phyloP scores from a whole-genome alignment of 2,888 invertebrate genomes.

The Scaptodrosophila latifasciaeformis region DNA sequence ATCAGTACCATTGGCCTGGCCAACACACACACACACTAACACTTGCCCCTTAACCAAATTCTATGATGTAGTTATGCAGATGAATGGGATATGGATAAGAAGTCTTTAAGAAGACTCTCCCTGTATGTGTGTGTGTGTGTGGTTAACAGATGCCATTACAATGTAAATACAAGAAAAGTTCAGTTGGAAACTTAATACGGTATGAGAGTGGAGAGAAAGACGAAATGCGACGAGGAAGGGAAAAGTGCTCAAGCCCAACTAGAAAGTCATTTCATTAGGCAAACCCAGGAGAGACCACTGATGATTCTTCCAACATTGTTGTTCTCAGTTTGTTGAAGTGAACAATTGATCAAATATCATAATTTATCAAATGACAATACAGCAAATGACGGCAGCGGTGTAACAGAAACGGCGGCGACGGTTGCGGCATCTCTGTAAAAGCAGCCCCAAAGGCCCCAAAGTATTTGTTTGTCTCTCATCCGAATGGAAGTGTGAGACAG shows the following conservation, averaged over 20 bases:
- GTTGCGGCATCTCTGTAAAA: neutral
- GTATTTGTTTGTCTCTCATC: neutral
- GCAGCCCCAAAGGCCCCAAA: neutral
- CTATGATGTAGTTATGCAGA: constrained; percentile 62
- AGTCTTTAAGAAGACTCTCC: no score
- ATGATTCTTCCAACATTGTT: no score
- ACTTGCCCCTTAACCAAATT: constrained; percentile 42
- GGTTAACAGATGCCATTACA: constrained; percentile 67
- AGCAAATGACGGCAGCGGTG: constrained; percentile 44
- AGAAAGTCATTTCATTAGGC: constrained; percentile 54
- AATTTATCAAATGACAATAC: constrained; percentile 70
- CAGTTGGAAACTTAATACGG: constrained; percentile 59
- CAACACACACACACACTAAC: no score
- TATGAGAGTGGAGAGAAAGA: constrained; percentile 5
- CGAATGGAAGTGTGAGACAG: neutral
- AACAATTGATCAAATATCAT: constrained; percentile 71
- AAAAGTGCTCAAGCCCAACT: constrained; percentile 32
- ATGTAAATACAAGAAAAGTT: constrained; percentile 65
- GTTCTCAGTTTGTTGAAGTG: no score
- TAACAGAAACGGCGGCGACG: constrained; percentile 45
- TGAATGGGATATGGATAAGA: constrained; percentile 44
- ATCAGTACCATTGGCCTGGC: neutral
- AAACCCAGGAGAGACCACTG: constrained; percentile 7
- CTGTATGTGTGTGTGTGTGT: constrained; percentile 40
- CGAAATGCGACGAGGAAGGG: neutral